Conservation (phyloP, 1,140 invertebrate genomes). For the Hyles vespertilio region DNA sequence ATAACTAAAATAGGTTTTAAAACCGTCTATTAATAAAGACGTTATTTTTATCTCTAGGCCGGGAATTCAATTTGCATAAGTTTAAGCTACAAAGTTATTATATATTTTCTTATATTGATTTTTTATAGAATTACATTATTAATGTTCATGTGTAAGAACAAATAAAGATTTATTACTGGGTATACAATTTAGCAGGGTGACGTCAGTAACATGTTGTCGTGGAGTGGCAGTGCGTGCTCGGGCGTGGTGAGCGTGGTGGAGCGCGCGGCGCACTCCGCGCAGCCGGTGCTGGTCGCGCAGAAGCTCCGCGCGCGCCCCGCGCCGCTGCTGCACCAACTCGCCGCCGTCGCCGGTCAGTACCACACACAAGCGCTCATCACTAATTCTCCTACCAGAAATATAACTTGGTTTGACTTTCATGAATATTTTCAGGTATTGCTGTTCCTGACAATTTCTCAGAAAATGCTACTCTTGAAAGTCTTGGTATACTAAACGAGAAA, state of each 20-base stretch:
- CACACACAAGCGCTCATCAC: no score
- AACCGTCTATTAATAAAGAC: no score
- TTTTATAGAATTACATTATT: no score
- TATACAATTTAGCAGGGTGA: neutral
- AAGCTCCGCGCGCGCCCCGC: neutral
- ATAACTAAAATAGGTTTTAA: no score
- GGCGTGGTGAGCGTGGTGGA: neutral
- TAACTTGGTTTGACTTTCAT: no score
- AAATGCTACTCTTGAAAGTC: neutral
- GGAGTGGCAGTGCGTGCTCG: neutral
- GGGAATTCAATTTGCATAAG: no score
- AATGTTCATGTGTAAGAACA: no score
- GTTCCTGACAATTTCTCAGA: neutral
- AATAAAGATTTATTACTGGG: no score
- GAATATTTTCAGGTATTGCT: neutral
- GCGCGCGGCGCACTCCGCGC: neutral
- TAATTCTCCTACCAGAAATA: no score
- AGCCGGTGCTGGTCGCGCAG: neutral
- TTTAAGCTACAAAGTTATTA: no score
- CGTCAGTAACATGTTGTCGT: neutral
- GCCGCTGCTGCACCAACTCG: slow-evolving; percentile 2
- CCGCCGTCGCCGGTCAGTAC: neutral
- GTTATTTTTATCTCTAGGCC: no score
- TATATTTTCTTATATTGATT: no score
- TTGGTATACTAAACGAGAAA: neutral